These are phyloP conservation scores for Ischnus inquisitorius DNA, from an alignment of 2,888 invertebrate species.

Conservation along the genomic window DNA sequence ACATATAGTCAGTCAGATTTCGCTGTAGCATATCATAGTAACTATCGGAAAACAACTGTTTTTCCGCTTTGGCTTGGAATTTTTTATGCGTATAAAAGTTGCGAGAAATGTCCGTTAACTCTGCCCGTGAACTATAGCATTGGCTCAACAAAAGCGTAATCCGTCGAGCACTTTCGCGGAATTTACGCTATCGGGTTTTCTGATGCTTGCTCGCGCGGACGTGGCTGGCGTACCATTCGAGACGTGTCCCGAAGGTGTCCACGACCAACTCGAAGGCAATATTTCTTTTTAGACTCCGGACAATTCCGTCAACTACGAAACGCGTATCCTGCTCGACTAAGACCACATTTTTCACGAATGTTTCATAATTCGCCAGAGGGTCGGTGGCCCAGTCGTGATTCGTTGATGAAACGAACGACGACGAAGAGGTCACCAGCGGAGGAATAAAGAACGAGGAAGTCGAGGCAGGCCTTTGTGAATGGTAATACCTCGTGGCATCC, in stretches of 20 bases:
- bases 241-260: conserved; percentile 13
- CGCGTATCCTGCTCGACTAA: background rate
- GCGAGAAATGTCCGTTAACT: conserved; percentile 6
- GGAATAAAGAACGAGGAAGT: background rate
- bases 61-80: conserved; percentile 5
- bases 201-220: background rate
- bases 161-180: background rate
- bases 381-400: background rate
- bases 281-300: conserved; percentile 9
- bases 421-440: background rate
- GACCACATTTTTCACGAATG: conserved; percentile 9
- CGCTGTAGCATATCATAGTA: background rate
- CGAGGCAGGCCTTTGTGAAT: background rate
- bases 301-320: background rate
- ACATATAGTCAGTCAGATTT: background rate
- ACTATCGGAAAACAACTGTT: conserved; percentile 1
- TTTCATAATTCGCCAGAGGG: conserved; percentile 15
- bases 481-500: background rate
- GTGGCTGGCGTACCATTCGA: background rate
- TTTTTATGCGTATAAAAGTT: conserved; percentile 24
- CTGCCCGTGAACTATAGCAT: background rate
- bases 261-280: background rate
- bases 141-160: conserved; percentile 2
- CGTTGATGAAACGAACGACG: background rate
- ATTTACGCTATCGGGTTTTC: background rate